Evolutionary conservation across 2,888 invertebrate species (phyloP).

Genomic region (Parnassius smintheus): DNA sequence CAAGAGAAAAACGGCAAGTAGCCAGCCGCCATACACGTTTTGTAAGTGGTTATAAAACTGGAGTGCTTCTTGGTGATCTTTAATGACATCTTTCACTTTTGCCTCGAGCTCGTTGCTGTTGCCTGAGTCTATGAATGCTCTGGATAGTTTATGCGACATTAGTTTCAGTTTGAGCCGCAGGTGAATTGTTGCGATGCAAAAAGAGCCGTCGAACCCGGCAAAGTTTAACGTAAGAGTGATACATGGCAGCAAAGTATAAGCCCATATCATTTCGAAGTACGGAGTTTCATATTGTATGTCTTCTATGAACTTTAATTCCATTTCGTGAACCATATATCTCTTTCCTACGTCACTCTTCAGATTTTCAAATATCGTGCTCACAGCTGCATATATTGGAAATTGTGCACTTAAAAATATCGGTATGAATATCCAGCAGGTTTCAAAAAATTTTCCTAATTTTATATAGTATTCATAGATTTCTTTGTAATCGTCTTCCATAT

Average conservation of each 20-base stretch:
- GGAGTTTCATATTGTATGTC: conserved; percentile 57
- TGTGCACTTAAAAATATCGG: conserved; percentile 48
- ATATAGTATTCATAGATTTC: conserved; percentile 50
- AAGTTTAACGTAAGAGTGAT: conserved; percentile 50
- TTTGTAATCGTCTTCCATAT: conserved; percentile 50
- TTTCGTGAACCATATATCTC: conserved; percentile 58
- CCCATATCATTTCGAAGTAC: conserved; percentile 56
- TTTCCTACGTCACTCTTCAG: conserved; percentile 47
- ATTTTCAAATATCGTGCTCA: conserved; percentile 48
- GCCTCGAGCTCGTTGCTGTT: conserved; percentile 39
- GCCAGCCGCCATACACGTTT: conserved; percentile 56
- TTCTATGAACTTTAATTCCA: conserved; percentile 53
- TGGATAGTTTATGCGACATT: conserved; percentile 46
- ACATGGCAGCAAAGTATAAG: conserved; percentile 50
- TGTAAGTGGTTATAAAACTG: conserved; percentile 50
- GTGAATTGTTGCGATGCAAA: conserved; percentile 60
- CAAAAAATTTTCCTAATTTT: conserved; percentile 46
- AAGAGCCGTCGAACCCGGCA: conserved; percentile 59
- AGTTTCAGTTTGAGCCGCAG: conserved; percentile 58
- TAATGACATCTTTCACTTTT: conserved; percentile 47
- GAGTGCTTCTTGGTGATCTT: conserved; percentile 55
- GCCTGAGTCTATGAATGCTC: conserved; percentile 45
- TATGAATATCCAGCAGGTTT: conserved; percentile 52
- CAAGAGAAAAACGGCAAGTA: conserved; percentile 52
- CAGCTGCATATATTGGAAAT: conserved; percentile 55